A percentile compares a stretch with the other conserved stretches of the same genome.
phyloP scores from a whole-genome alignment of 1,140 invertebrate genomes.

The Limonius californicus region DNA sequence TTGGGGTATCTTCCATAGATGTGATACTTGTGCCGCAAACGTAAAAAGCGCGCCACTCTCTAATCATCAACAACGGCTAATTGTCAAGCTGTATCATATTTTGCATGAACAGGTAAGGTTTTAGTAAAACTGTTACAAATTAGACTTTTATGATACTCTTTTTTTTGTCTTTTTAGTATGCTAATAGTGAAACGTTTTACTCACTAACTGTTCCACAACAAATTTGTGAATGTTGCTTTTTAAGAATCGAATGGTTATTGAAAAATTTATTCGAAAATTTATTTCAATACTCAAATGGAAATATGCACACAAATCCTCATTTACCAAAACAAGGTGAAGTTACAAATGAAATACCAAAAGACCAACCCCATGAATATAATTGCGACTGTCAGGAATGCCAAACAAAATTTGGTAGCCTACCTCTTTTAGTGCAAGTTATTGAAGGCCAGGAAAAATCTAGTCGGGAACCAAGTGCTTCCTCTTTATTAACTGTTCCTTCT shows the following conservation, averaged over 20 bases:
- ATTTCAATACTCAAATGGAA: no score
- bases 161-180: no score
- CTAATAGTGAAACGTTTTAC: no score
- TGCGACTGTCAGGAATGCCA: conserved; percentile 15
- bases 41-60: no score
- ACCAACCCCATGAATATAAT: conserved; percentile 1
- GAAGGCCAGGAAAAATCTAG: conserved; percentile 15
- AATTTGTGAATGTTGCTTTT: background rate
- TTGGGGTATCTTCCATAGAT: no score
- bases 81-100: no score
- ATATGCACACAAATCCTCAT: no score
- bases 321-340: background rate
- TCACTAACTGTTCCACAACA: background rate
- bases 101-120: no score
- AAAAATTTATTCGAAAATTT: background rate
- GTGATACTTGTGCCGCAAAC: no score
- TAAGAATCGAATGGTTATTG: background rate
- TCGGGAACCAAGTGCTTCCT: background rate
- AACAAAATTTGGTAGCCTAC: conserved; percentile 17
- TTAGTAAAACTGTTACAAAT: no score
- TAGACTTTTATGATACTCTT: no score
- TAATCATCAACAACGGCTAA: no score
- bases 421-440: conserved; percentile 19
- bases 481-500: background rate
- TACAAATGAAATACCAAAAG: background rate